A percentile compares a stretch with the other conserved stretches of the same genome.
These are phyloP conservation scores for Suncus etruscus DNA, from an alignment of 2,113 vertebrate genomes.

Conservation along the genomic window DNA sequence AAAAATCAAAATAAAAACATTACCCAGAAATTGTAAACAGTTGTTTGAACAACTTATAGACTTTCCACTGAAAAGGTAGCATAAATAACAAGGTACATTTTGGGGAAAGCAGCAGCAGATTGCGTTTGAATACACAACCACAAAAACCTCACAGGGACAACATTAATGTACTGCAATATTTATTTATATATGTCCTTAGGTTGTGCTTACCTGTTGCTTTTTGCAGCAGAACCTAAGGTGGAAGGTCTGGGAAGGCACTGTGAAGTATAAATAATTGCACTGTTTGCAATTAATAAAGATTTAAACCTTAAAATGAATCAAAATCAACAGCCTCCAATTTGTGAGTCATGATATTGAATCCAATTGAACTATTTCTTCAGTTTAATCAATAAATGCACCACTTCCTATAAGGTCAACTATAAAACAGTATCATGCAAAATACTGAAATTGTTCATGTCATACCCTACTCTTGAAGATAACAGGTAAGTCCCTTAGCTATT, in stretches of 20 bases:
- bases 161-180: constrained; percentile 91
- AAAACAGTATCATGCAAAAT: constrained; percentile 90
- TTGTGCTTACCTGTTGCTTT: constrained; percentile 99
- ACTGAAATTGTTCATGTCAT: constrained; percentile 85
- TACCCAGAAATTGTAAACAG: constrained; percentile 88
- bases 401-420: constrained; percentile 86
- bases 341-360: constrained; percentile 89
- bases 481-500: constrained; percentile 82
- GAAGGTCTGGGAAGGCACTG: constrained; percentile 99
- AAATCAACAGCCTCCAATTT: constrained; percentile 94
- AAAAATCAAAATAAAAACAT: constrained; percentile 77
- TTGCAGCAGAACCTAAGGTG: constrained; percentile 99
- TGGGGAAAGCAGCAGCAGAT: constrained; percentile 89
- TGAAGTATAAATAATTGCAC: constrained; percentile 99
- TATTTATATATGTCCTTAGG: constrained; percentile 95
- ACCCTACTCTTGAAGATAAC: constrained; percentile 84
- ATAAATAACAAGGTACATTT: constrained; percentile 88
- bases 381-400: constrained; percentile 87
- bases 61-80: constrained; percentile 89
- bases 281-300: constrained; percentile 98
- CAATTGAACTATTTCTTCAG: constrained; percentile 88
- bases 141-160: constrained; percentile 92
- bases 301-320: constrained; percentile 93
- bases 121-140: constrained; percentile 92
- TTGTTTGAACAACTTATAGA: constrained; percentile 87